These are phyloP conservation scores for Rhinoraja longicauda DNA, from an alignment of 2,797 vertebrate genomes.

Conservation along the genomic window DNA sequence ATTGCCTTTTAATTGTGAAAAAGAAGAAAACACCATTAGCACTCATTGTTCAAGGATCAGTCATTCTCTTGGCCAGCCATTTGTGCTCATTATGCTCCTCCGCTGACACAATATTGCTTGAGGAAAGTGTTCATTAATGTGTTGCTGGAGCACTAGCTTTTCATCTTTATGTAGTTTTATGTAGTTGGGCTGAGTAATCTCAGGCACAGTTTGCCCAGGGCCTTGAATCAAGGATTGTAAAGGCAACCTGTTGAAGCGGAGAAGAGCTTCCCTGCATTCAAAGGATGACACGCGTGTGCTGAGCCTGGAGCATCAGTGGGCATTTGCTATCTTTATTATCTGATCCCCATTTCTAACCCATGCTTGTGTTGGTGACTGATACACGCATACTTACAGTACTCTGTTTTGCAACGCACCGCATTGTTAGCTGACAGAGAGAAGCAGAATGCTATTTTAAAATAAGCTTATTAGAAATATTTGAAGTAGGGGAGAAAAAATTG, in stretches of 20 bases:
- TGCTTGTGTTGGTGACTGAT: background rate
- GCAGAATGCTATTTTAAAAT: background rate
- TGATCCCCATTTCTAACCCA: background rate
- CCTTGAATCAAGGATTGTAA: background rate
- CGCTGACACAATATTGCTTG: background rate
- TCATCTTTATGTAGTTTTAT: too few species aligned
- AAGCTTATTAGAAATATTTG: background rate
- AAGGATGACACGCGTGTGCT: too few species aligned
- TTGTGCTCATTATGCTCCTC: background rate
- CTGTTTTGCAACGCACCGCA: background rate
- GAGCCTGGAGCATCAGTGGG: background rate
- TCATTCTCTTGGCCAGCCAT: background rate
- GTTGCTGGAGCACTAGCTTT: background rate
- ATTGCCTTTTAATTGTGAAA: background rate
- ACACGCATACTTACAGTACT: background rate
- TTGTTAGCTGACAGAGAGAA: background rate
- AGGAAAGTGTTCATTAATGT: background rate
- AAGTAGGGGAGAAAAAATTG: background rate
- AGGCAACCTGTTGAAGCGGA: background rate
- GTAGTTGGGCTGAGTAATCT: background rate
- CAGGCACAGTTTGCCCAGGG: background rate
- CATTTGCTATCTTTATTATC: background rate
- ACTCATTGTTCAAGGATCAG: background rate
- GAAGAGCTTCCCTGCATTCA: background rate
- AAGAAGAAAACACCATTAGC: background rate